Percentiles rank a stretch among this genome's conserved stretches.
phyloP scores from a whole-genome alignment of 2,113 vertebrate genomes.

The Cyanoramphus novaezelandiae region DNA sequence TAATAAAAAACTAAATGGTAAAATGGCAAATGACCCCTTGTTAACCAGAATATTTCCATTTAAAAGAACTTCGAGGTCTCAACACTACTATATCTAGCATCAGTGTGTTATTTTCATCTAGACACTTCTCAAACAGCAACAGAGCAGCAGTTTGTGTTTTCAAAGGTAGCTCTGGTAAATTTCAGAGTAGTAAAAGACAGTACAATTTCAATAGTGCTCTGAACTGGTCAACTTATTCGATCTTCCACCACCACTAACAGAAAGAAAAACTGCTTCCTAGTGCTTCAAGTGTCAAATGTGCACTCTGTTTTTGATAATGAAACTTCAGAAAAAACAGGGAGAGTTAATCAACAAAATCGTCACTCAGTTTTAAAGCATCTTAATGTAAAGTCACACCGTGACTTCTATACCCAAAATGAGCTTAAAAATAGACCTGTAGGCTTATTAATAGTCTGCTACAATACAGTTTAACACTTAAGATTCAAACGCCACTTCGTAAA shows the following conservation, averaged over 20 bases:
- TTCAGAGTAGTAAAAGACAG: neutral
- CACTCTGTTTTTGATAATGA: neutral
- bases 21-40: neutral
- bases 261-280: neutral
- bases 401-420: neutral
- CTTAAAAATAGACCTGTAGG: slow-evolving; percentile 6
- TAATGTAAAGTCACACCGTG: neutral
- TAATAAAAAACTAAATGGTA: neutral
- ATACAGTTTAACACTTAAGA: neutral
- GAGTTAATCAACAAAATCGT: neutral
- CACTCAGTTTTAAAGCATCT: neutral
- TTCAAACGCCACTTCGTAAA: neutral
- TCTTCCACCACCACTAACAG: neutral
- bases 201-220: neutral
- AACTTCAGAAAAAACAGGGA: neutral
- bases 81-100: neutral
- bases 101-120: neutral
- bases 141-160: neutral
- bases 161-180: neutral
- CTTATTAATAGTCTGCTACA: neutral
- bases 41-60: neutral
- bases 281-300: neutral
- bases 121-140: neutral
- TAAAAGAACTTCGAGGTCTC: neutral
- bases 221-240: neutral